Conservation (phyloP, 2,113 vertebrate species). For the Apus apus region DNA sequence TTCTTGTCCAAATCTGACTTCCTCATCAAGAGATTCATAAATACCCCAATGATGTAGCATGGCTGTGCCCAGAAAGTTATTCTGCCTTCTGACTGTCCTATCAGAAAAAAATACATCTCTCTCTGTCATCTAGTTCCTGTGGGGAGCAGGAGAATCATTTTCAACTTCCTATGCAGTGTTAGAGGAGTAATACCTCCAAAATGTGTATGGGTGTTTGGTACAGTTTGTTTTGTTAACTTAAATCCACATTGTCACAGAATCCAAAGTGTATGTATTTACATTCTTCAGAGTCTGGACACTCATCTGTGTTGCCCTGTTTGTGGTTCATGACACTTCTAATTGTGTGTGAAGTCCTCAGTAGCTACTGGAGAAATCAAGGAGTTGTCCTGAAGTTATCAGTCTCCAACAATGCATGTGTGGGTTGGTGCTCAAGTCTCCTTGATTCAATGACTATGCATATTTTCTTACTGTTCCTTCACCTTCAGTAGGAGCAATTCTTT, state of each 20-base stretch:
- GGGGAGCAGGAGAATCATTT: not conserved
- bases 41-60: not conserved
- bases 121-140: not conserved
- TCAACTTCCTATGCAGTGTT: constrained; percentile 45
- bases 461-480: not conserved
- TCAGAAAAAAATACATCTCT: not conserved
- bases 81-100: not conserved
- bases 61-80: not conserved
- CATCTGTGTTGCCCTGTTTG: not conserved
- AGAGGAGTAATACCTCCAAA: constrained; percentile 13
- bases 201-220: not conserved
- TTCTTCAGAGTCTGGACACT: not conserved
- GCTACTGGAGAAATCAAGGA: not conserved
- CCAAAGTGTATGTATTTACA: not conserved
- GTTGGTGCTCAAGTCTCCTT: constrained; percentile 31
- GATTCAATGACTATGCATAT: constrained; percentile 36
- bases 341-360: not conserved
- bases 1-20: not conserved
- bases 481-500: not conserved
- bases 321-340: not conserved
- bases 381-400: not conserved
- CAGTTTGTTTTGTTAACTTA: not conserved
- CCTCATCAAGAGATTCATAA: not conserved
- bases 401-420: constrained; percentile 13
- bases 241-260: not conserved